These are phyloP conservation scores for Rhynchopsitta pachyrhyncha DNA, from an alignment of 2,113 vertebrate genomes.

Conservation along the genomic window DNA sequence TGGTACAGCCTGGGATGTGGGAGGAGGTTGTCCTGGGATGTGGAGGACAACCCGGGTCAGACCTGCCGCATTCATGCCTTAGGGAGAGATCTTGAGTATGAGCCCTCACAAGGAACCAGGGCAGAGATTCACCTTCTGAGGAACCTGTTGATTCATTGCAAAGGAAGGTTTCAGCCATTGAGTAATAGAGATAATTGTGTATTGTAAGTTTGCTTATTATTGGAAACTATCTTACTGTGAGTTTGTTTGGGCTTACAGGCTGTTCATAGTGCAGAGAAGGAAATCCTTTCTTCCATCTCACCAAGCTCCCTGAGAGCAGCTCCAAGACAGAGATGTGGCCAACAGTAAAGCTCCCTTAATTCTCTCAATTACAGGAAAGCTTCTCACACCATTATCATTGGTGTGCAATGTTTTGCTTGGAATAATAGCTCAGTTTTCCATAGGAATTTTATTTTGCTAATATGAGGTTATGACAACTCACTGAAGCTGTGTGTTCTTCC, in stretches of 20 bases:
- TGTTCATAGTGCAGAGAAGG: not conserved
- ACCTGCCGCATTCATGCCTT: not conserved
- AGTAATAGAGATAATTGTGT: not conserved
- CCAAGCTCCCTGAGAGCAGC: not conserved
- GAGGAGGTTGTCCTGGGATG: not conserved
- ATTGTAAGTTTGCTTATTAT: not conserved
- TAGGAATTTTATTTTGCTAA: not conserved
- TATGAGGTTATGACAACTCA: not conserved
- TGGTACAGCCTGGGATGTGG: not conserved
- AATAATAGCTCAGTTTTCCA: not conserved
- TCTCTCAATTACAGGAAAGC: not conserved
- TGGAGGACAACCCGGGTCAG: not conserved
- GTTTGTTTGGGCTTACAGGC: not conserved
- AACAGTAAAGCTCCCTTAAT: not conserved
- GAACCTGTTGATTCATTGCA: not conserved
- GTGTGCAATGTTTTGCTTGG: not conserved
- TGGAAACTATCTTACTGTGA: not conserved
- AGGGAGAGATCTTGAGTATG: not conserved
- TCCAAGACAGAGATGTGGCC: not conserved
- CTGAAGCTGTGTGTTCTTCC: not conserved
- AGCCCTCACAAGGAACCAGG: not conserved
- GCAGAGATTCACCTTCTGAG: not conserved
- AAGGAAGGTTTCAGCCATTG: not conserved
- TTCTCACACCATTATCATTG: not conserved
- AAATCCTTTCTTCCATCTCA: not conserved